Evolutionary conservation across 1,140 invertebrate genomes (phyloP).

Genomic region (Harlomillsia oculata): DNA sequence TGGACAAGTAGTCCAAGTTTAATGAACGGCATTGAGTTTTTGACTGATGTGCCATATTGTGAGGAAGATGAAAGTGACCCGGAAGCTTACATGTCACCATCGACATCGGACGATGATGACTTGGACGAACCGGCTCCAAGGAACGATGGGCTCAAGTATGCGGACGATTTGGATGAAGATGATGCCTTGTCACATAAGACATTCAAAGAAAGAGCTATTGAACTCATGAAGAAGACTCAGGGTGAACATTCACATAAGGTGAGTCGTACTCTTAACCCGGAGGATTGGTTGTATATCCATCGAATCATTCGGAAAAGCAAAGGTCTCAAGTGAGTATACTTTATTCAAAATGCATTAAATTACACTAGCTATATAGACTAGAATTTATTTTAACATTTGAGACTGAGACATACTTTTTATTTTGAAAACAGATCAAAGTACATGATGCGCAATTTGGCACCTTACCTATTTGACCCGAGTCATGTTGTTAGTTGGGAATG

Average conservation of each 20-base stretch:
- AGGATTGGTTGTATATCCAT: constrained; percentile 23
- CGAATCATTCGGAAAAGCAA: constrained; percentile 24
- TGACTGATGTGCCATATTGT: neutral
- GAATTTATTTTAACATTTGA: neutral
- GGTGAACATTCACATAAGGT: constrained; percentile 20
- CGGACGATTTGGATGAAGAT: constrained; percentile 11
- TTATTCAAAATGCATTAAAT: too few relatives aligned
- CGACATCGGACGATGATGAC: constrained; percentile 7
- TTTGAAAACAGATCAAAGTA: constrained; percentile 19
- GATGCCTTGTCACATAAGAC: constrained; percentile 17
- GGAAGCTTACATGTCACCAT: too few relatives aligned
- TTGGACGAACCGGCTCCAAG: constrained; percentile 1
- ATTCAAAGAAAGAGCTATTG: constrained; percentile 18
- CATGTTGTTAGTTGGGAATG: constrained; percentile 14
- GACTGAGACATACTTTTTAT: neutral
- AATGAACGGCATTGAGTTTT: neutral
- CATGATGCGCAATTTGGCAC: constrained; percentile 20
- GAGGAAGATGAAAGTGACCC: neutral
- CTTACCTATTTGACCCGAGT: constrained; percentile 13
- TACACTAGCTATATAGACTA: neutral
- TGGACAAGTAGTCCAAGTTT: neutral
- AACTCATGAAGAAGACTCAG: constrained; percentile 21
- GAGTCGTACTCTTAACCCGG: constrained; percentile 2
- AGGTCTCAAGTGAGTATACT: constrained; percentile 26
- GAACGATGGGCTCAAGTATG: constrained; percentile 2